These are phyloP conservation scores for Dasyornis broadbenti DNA, from an alignment of 2,113 vertebrate genomes.

Conservation along the genomic window DNA sequence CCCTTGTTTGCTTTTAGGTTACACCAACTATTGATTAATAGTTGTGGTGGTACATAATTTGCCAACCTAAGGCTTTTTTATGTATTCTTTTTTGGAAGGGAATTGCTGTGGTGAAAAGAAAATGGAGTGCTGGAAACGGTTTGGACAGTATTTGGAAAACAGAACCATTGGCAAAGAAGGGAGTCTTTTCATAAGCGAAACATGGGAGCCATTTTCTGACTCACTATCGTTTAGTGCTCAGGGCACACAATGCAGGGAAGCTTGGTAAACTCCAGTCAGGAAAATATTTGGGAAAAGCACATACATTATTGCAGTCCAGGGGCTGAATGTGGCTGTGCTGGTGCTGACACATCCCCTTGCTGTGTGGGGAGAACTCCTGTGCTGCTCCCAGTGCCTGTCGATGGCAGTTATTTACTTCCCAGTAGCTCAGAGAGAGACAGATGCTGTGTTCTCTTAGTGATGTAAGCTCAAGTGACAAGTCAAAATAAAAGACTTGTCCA, in stretches of 20 bases:
- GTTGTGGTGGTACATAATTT: neutral
- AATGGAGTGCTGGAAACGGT: neutral
- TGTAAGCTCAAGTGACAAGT: conserved; percentile 26
- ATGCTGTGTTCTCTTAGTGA: neutral
- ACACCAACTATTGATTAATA: neutral
- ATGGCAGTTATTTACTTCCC: neutral
- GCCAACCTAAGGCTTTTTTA: neutral
- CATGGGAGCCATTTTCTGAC: neutral
- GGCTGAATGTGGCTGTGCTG: neutral
- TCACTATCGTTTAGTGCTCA: neutral
- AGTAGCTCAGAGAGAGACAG: neutral
- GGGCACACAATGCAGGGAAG: neutral
- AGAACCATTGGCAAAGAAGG: neutral
- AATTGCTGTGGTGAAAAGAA: neutral
- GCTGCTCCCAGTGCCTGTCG: neutral
- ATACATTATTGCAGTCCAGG: neutral
- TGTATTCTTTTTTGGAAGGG: neutral
- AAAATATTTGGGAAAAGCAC: neutral
- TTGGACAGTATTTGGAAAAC: neutral
- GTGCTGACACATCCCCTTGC: neutral
- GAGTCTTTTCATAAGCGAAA: neutral
- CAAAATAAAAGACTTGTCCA: neutral
- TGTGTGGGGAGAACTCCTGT: neutral
- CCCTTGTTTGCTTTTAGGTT: neutral
- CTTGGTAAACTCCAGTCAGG: neutral